Evolutionary conservation across 2,797 vertebrate species (phyloP).

Genomic region (Malacoraja senta): DNA sequence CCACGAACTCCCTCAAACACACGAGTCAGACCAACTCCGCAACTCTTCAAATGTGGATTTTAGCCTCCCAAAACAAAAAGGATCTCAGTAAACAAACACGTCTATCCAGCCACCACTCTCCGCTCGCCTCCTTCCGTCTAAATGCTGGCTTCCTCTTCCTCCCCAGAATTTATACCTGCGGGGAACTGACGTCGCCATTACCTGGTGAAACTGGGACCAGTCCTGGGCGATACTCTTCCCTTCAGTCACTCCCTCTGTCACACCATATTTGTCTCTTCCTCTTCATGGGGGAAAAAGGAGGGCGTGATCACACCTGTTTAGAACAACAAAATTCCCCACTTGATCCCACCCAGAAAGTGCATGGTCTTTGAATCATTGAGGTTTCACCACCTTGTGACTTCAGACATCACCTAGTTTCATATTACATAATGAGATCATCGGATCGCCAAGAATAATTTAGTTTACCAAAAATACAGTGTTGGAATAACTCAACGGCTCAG

Average conservation of each 20-base stretch:
- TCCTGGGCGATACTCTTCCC: not conserved
- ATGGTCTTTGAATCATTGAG: not conserved
- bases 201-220: conserved; percentile 19
- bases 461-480: not conserved
- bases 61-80: too few relatives aligned
- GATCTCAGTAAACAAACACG: too few relatives aligned
- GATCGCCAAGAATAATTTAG: not conserved
- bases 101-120: not conserved
- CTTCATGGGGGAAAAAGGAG: not conserved
- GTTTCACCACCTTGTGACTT: not conserved
- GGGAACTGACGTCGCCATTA: conserved; percentile 7
- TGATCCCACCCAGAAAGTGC: not conserved
- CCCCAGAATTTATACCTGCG: not conserved
- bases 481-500: too few relatives aligned
- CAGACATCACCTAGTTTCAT: too few relatives aligned
- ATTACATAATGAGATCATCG: not conserved
- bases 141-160: not conserved
- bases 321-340: not conserved
- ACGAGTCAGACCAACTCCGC: not conserved
- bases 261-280: conserved; percentile 30
- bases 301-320: not conserved
- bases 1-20: not conserved
- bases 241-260: too few relatives aligned
- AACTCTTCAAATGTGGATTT: too few relatives aligned
- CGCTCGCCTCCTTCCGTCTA: too few relatives aligned